phyloP scores from a whole-genome alignment of 1,140 invertebrate genomes.

The Bombus turneri region DNA sequence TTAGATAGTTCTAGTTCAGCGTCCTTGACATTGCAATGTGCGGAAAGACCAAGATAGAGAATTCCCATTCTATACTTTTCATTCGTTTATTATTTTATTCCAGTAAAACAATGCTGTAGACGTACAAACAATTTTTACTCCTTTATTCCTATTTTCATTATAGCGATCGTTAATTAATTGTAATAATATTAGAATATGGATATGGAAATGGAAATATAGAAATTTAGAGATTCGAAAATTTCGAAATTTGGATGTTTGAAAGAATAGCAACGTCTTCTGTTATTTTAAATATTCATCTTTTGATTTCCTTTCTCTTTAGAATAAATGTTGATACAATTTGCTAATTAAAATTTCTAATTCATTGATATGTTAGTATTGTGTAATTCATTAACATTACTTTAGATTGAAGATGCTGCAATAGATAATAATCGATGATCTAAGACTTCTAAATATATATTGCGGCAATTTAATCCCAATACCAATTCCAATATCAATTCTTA shows the following conservation, averaged over 20 bases:
- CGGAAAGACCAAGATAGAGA: background rate
- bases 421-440: background rate
- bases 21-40: constrained; percentile 3
- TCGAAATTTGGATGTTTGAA: too few relatives aligned
- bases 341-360: too few relatives aligned
- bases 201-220: too few relatives aligned
- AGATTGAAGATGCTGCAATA: background rate
- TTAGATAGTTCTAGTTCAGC: background rate
- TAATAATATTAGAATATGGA: background rate
- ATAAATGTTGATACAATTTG: background rate
- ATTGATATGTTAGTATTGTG: too few relatives aligned
- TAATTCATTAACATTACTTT: too few relatives aligned
- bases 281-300: background rate
- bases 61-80: background rate
- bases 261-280: background rate
- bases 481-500: constrained; percentile 12
- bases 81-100: too few relatives aligned
- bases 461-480: background rate
- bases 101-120: too few relatives aligned
- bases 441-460: background rate
- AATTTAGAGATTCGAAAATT: too few relatives aligned
- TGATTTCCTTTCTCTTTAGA: background rate
- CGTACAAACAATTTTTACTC: too few relatives aligned
- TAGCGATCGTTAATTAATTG: background rate
- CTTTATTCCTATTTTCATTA: background rate